Conservation (phyloP, 2,888 invertebrate genomes). For the Nematopogon swammerdamellus region DNA sequence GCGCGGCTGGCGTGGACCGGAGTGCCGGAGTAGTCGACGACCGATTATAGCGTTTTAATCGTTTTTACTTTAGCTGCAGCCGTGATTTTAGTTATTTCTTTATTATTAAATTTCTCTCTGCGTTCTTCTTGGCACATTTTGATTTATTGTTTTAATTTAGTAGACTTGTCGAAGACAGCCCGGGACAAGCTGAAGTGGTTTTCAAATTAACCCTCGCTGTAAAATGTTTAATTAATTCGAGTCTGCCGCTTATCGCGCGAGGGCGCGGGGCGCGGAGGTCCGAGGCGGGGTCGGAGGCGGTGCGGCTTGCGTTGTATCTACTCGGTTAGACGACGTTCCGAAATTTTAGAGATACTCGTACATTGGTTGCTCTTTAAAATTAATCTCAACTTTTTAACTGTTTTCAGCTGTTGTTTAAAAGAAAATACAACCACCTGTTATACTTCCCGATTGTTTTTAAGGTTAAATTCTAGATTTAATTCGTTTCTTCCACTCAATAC, state of each 20-base stretch:
- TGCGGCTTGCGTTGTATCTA: too few relatives aligned
- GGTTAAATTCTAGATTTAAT: too few relatives aligned
- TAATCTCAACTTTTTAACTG: too few relatives aligned
- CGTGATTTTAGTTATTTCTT: slow-evolving; percentile 29
- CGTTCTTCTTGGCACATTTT: slow-evolving; percentile 47
- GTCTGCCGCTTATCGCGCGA: slow-evolving; percentile 22
- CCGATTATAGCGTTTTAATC: background rate
- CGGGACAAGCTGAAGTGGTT: slow-evolving; percentile 56
- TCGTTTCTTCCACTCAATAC: too few relatives aligned
- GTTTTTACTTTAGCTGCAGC: background rate
- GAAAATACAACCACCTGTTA: too few relatives aligned
- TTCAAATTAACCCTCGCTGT: slow-evolving; percentile 49
- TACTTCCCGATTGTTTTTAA: too few relatives aligned
- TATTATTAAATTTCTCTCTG: slow-evolving; percentile 42
- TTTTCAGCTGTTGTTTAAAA: too few relatives aligned
- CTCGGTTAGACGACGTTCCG: too few relatives aligned
- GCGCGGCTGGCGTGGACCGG: too few relatives aligned
- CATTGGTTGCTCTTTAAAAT: too few relatives aligned
- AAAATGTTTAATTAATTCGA: slow-evolving; percentile 56
- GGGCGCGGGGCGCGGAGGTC: slow-evolving; percentile 14
- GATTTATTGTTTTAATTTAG: slow-evolving; percentile 56
- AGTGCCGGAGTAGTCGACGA: background rate
- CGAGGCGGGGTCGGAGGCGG: too few relatives aligned
- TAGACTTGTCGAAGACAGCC: slow-evolving; percentile 53
- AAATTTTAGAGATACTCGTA: too few relatives aligned